Conservation (phyloP, 2,113 vertebrate genomes). For the Alligator mississippiensis region DNA sequence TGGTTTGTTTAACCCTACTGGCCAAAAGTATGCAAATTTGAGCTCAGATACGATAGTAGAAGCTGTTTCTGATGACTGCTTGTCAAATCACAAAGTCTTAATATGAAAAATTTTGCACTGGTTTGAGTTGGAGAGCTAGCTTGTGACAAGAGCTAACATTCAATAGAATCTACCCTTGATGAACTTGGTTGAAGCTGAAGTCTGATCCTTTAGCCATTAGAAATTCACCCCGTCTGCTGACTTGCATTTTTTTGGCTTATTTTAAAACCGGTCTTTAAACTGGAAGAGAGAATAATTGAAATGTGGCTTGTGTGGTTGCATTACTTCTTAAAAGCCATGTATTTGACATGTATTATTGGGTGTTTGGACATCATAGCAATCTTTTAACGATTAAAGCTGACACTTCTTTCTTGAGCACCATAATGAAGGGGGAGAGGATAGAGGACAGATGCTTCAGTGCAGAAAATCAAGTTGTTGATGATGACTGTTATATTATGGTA, state of each 20-base stretch:
- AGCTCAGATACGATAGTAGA: not conserved
- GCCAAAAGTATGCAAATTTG: not conserved
- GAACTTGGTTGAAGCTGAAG: conserved; percentile 45
- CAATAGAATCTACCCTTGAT: not conserved
- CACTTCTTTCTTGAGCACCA: too few species aligned
- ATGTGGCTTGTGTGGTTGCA: not conserved
- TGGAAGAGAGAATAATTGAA: not conserved
- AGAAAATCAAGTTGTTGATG: too few species aligned
- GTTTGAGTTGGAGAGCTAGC: not conserved
- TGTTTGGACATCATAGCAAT: too few species aligned
- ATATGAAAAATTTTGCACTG: not conserved
- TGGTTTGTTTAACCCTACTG: not conserved
- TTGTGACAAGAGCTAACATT: not conserved
- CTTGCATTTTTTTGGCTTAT: not conserved
- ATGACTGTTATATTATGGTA: too few species aligned
- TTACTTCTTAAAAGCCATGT: not conserved
- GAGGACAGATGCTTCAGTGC: too few species aligned
- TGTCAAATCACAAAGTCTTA: not conserved
- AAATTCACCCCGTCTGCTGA: conserved; percentile 1
- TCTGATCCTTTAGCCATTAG: conserved; percentile 31
- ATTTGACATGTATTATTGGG: not conserved
- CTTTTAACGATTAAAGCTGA: too few species aligned
- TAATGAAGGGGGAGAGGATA: too few species aligned
- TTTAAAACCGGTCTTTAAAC: not conserved
- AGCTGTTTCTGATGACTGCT: not conserved